Conservation (phyloP, 2,113 vertebrate genomes). For the Sminthopsis crassicaudata region DNA sequence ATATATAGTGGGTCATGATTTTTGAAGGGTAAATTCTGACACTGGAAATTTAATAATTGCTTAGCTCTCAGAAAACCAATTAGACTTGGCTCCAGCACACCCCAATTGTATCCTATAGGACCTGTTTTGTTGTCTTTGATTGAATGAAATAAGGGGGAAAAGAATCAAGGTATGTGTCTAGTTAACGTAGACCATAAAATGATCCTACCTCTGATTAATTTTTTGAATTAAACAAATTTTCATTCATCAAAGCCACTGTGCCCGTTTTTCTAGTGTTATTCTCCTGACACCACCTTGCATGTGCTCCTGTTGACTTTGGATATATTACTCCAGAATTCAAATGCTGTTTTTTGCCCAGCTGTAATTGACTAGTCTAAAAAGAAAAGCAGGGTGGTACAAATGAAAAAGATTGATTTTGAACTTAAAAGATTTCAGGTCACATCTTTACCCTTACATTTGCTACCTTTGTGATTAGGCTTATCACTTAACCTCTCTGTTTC, state of each 20-base stretch:
- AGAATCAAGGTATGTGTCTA: neutral
- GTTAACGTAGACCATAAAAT: neutral
- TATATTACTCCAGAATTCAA: neutral
- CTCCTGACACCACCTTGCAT: neutral
- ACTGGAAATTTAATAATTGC: too few relatives aligned
- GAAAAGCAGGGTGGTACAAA: neutral
- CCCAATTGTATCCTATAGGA: neutral
- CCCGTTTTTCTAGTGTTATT: neutral
- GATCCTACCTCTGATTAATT: neutral
- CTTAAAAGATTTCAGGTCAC: neutral
- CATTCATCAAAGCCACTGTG: neutral
- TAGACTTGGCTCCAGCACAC: too few relatives aligned
- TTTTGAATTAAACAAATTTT: neutral
- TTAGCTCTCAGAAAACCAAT: too few relatives aligned
- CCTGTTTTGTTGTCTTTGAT: neutral
- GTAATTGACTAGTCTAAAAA: neutral
- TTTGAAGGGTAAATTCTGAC: too few relatives aligned
- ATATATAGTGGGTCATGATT: too few relatives aligned
- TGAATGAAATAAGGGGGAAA: neutral
- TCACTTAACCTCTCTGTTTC: neutral
- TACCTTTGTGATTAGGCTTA: slow-evolving; percentile 1
- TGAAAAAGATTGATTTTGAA: neutral
- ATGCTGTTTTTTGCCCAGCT: neutral
- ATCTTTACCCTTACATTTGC: neutral
- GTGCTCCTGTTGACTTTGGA: neutral